A percentile compares a stretch with the other conserved stretches of the same genome.
Conservation (phyloP, 1,140 invertebrate species). For the Sinella curviseta region DNA sequence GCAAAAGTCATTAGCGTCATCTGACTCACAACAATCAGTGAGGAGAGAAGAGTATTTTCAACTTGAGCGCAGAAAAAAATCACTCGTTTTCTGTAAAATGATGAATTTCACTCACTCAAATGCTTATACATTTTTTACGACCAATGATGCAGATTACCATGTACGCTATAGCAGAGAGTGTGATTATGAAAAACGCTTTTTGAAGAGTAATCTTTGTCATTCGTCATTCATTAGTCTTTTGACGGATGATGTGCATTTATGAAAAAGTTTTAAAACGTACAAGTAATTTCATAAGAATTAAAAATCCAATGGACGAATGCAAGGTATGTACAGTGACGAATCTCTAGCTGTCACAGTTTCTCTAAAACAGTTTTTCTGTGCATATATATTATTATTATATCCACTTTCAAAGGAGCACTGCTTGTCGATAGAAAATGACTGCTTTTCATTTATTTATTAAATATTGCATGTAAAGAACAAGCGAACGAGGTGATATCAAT, state of each 20-base stretch:
- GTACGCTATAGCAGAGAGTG: background rate
- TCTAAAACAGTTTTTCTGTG: no score
- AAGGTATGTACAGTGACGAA: no score
- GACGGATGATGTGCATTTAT: background rate
- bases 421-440: no score
- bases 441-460: background rate
- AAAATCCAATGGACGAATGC: background rate
- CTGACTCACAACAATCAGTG: background rate
- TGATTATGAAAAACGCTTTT: background rate
- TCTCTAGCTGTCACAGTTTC: no score
- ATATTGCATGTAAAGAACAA: background rate
- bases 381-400: no score
- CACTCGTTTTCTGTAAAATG: background rate
- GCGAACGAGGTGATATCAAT: background rate
- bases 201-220: background rate
- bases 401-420: no score
- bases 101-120: background rate
- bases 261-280: background rate
- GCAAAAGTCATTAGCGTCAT: slow-evolving; percentile 13
- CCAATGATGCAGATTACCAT: background rate
- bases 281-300: background rate
- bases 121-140: background rate
- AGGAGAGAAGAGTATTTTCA: background rate
- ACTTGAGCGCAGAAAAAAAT: background rate
- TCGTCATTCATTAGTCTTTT: background rate